Evolutionary conservation across 2,113 vertebrate species (phyloP).

Genomic region (Clarias magur): DNA sequence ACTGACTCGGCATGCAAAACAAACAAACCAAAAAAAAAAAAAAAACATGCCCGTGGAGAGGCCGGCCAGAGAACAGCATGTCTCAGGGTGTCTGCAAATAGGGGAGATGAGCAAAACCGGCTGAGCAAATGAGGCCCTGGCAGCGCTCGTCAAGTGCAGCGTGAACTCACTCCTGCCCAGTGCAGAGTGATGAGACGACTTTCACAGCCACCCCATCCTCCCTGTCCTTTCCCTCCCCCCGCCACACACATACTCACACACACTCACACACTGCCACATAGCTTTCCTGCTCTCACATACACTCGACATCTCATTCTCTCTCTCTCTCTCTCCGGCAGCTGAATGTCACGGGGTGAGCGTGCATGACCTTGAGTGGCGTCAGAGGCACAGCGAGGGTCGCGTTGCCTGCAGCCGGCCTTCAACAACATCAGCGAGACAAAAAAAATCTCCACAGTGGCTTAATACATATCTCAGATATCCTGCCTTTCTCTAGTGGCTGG

Average conservation of each 20-base stretch:
- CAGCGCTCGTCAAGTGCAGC: slow-evolving; percentile 29
- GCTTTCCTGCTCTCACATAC: slow-evolving; percentile 17
- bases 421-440: slow-evolving; percentile 87
- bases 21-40: neutral
- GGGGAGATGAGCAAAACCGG: slow-evolving; percentile 42
- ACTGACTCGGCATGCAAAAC: neutral
- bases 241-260: neutral
- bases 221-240: slow-evolving; percentile 35
- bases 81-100: slow-evolving; percentile 46
- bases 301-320: slow-evolving; percentile 33
- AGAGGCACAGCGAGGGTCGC: slow-evolving; percentile 85
- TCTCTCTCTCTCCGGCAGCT: slow-evolving; percentile 63
- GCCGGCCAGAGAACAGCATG: slow-evolving; percentile 43
- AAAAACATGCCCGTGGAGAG: slow-evolving; percentile 1
- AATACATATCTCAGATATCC: slow-evolving; percentile 90
- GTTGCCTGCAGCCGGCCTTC: slow-evolving; percentile 87
- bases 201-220: slow-evolving; percentile 45
- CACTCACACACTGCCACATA: slow-evolving; percentile 1
- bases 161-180: slow-evolving; percentile 47
- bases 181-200: slow-evolving; percentile 46
- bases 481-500: slow-evolving; percentile 52
- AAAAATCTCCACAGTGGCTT: slow-evolving; percentile 77
- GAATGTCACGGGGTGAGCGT: slow-evolving; percentile 88
- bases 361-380: slow-evolving; percentile 85
- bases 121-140: slow-evolving; percentile 52